Evolutionary conservation across 2,797 vertebrate genomes (phyloP).

Genomic region (Dromococcyx pavoninus): DNA sequence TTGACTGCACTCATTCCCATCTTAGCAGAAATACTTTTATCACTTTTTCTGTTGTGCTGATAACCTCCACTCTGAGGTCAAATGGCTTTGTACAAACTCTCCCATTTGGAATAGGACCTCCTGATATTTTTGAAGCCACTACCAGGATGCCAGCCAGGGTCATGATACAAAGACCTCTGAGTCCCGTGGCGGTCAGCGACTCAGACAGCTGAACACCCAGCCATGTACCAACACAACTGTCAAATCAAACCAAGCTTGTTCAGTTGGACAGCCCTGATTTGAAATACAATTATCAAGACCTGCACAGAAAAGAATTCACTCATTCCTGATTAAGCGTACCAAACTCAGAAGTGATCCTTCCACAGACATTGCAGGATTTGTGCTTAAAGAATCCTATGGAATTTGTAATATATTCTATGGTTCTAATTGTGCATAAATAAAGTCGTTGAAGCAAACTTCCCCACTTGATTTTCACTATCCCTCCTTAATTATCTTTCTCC

Average conservation of each 20-base stretch:
- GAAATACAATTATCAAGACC: background rate
- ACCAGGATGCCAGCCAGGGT: background rate
- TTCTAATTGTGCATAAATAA: background rate
- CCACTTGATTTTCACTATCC: background rate
- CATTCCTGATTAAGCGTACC: background rate
- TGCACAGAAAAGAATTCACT: background rate
- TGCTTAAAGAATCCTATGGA: background rate
- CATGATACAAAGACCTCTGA: background rate
- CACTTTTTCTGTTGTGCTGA: background rate
- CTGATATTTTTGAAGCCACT: background rate
- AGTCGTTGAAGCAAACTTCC: background rate
- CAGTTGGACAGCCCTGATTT: background rate
- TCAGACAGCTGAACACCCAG: background rate
- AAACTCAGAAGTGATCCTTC: background rate
- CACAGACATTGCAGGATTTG: background rate
- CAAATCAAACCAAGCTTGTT: background rate
- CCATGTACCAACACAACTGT: accelerated
- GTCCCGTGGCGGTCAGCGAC: background rate
- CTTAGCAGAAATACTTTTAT: background rate
- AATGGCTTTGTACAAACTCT: background rate
- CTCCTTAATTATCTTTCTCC: background rate
- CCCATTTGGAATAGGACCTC: background rate
- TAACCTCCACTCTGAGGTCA: background rate
- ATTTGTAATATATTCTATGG: background rate
- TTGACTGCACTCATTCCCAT: background rate